Evolutionary conservation across 2,113 vertebrate species (phyloP).

Genomic region (Hemichromis elongatus): DNA sequence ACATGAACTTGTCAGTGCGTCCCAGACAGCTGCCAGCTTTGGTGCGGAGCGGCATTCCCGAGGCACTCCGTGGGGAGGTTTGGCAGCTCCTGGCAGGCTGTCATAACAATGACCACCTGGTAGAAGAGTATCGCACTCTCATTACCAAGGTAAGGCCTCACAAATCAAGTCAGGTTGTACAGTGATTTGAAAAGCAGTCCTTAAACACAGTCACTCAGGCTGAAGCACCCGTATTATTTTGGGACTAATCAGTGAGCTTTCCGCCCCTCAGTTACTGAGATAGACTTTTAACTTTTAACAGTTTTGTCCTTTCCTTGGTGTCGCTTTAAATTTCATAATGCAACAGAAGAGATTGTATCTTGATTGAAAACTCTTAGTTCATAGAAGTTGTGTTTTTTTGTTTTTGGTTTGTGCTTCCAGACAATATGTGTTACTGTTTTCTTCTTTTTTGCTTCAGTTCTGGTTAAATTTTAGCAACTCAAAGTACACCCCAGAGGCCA

Average conservation of each 20-base stretch:
- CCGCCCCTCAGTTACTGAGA: background rate
- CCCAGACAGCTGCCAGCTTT: constrained; percentile 86
- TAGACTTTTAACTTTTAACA: background rate
- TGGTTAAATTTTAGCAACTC: background rate
- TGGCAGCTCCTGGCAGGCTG: constrained; percentile 98
- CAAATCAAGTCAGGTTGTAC: background rate
- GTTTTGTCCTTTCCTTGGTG: background rate
- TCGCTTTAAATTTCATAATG: background rate
- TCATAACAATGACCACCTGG: constrained; percentile 94
- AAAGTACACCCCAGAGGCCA: background rate
- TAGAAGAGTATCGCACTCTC: constrained; percentile 97
- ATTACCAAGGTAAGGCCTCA: constrained; percentile 88
- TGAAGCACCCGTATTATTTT: background rate
- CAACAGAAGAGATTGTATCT: background rate
- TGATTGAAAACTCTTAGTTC: background rate
- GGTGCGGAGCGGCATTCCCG: constrained; percentile 92
- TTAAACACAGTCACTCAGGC: background rate
- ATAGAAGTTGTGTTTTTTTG: background rate
- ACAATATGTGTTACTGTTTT: background rate
- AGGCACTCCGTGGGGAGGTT: constrained; percentile 94
- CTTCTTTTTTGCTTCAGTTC: background rate
- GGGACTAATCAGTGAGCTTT: background rate
- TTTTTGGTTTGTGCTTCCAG: background rate
- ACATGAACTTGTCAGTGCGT: constrained; percentile 90
- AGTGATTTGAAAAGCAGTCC: background rate